Conservation (phyloP, 2,113 vertebrate species). For the Megaceryle torquata region DNA sequence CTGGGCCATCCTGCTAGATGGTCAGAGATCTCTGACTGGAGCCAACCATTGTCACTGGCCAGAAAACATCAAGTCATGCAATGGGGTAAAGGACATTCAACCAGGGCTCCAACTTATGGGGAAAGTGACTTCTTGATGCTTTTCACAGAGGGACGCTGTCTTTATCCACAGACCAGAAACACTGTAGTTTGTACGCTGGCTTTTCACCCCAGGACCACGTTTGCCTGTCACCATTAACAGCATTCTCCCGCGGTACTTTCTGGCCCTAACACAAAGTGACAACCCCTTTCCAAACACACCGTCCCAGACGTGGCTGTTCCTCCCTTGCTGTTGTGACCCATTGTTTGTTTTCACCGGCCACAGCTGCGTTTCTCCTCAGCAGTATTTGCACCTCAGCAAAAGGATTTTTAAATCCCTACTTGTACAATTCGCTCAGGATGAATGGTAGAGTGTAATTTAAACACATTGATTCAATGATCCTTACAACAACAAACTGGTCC, state of each 20-base stretch:
- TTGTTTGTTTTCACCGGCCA: background rate
- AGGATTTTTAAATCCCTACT: background rate
- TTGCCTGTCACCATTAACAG: background rate
- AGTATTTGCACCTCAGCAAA: background rate
- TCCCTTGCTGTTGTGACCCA: background rate
- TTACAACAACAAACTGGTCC: background rate
- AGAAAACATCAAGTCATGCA: background rate
- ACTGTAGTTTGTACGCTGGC: background rate
- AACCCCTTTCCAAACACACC: background rate
- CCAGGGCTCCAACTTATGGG: background rate
- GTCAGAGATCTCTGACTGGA: background rate
- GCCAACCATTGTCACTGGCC: background rate
- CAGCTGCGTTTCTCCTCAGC: background rate
- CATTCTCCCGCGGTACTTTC: background rate
- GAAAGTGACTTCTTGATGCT: background rate
- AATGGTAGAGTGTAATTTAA: background rate
- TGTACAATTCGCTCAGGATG: background rate
- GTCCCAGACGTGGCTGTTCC: accelerated
- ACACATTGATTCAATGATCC: accelerated
- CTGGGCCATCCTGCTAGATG: background rate
- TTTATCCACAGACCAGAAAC: background rate
- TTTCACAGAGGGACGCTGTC: background rate
- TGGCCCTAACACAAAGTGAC: background rate
- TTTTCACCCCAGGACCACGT: background rate
- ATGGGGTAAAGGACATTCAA: background rate